Evolutionary conservation across 2,797 vertebrate genomes (phyloP).

Genomic region (Megaceryle alcyon): DNA sequence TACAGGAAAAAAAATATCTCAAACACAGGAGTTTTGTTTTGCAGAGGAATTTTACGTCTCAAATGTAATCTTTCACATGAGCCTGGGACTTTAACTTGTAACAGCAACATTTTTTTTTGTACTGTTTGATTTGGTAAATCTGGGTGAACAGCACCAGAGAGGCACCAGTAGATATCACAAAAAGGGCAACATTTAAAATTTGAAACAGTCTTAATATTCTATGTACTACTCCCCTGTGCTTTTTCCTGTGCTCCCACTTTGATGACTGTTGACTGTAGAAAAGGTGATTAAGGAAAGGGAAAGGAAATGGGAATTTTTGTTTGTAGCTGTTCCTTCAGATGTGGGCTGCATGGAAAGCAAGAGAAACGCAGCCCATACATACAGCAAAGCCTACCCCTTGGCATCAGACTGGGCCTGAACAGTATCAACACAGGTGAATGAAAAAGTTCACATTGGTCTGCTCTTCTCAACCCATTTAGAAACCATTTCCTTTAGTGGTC

Average conservation of each 20-base stretch:
- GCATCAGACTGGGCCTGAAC: not conserved
- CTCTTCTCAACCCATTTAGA: not conserved
- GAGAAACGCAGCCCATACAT: not conserved
- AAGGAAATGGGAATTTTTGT: not conserved
- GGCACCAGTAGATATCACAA: not conserved
- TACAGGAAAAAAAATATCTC: too few relatives aligned
- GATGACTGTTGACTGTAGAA: not conserved
- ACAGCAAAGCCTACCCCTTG: not conserved
- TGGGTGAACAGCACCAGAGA: not conserved
- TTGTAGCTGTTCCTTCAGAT: not conserved
- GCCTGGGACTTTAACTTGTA: not conserved
- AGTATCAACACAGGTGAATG: not conserved
- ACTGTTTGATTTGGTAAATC: not conserved
- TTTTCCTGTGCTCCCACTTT: not conserved
- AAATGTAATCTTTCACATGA: not conserved
- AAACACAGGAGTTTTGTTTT: not conserved
- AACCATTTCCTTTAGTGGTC: not conserved
- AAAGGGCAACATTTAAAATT: not conserved
- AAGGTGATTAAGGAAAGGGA: not conserved
- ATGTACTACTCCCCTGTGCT: too few relatives aligned
- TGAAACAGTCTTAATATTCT: not conserved
- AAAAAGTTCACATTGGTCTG: not conserved
- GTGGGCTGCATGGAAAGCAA: not conserved
- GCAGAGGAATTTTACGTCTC: not conserved
- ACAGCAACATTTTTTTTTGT: not conserved